Conservation (phyloP, 2,888 invertebrate genomes). For the Tubulanus polymorphus region DNA sequence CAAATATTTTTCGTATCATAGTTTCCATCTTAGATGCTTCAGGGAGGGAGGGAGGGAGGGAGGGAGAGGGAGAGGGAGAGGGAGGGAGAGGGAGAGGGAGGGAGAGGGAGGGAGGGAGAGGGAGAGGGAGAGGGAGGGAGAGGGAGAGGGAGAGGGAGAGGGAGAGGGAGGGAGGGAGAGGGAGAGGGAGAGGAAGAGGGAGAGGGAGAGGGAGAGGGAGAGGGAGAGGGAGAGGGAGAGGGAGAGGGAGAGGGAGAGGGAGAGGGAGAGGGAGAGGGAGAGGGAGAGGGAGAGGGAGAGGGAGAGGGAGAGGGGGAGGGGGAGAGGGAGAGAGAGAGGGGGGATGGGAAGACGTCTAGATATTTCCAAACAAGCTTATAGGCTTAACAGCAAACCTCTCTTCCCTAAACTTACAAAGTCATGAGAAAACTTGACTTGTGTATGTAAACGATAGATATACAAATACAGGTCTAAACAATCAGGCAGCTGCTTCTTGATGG, state of each 20-base stretch:
- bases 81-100: constrained; percentile 1
- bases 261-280: constrained; percentile 10
- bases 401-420: too few relatives aligned
- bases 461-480: too few relatives aligned
- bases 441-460: too few relatives aligned
- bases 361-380: too few relatives aligned
- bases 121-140: too few relatives aligned
- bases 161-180: not conserved
- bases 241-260: constrained; percentile 8
- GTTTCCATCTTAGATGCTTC: too few relatives aligned
- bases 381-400: too few relatives aligned
- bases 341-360: too few relatives aligned
- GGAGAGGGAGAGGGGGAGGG: constrained; percentile 2
- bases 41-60: constrained; percentile 7
- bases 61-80: not conserved
- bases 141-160: not conserved
- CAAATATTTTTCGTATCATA: too few relatives aligned
- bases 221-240: constrained; percentile 3
- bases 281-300: constrained; percentile 5
- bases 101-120: not conserved
- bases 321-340: constrained; percentile 10
- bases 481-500: too few relatives aligned
- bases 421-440: too few relatives aligned
- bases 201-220: constrained; percentile 2
- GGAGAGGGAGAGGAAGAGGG: constrained; percentile 1